Base-by-base conservation (phyloP, 2,797 vertebrate genomes). In the Sebastes taczanowskii region DNA sequence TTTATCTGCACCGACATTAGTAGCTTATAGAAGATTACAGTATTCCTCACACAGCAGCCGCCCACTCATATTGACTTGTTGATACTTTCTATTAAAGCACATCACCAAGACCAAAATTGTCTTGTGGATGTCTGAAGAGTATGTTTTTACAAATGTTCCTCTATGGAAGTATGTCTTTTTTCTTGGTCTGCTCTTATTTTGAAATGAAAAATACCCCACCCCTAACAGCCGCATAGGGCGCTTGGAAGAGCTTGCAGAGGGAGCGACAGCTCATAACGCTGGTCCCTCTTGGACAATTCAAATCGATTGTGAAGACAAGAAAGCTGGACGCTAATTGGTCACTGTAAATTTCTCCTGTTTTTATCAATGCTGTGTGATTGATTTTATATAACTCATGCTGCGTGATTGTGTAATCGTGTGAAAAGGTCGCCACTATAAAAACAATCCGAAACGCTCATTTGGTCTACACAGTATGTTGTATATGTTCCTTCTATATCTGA, bases 331-430 rank as follows among this genome's bases (percentile, higher is more conserved):
- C 46, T 74, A 49, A 56, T 66, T 63, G 76, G 49, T 70, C 53
- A 22, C 25, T 60, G 32, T 76, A 58, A 25, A 73, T 32, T 42
- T 63, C 29, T 71, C 32, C 20, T 59, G 61, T 49, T 70, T 65
- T 64, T 22, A 56, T 81, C 75, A 71, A 61, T 83, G 32, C 30
- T 8, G 38, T 34, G 34, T 20, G 52, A 89, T 81, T 76, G 74
- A 80, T 86, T 82, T 78, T 13, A 20, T 23, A 67, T 76, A 71
- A 85, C 52, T 85, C 66, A 18, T 5, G 18, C 38, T 25, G 53
- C 18, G 71, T 20, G 35, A 46, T 61, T 27, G 72, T 63, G 49
- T 58, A 75, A 66, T 10, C 34, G 46, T 22, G 30, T 13, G 38
- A 58, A 71, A 67, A 32, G 22, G 49, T 53, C 7, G 11, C 30